phyloP scores from a whole-genome alignment of 2,888 invertebrate species.

The Oxystoma pomonae region DNA sequence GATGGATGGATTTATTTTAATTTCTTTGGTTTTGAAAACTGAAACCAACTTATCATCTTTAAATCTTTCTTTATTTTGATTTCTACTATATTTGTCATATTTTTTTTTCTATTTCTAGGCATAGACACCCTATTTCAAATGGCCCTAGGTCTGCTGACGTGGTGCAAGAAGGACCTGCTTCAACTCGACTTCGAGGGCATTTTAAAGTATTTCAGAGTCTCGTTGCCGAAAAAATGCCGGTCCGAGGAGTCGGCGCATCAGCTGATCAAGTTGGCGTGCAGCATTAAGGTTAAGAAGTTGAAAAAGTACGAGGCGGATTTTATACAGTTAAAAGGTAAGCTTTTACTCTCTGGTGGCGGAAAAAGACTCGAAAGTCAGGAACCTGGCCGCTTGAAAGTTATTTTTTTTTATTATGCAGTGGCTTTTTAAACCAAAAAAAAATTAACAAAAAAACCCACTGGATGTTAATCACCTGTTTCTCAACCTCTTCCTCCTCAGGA shows the following conservation, averaged over 20 bases:
- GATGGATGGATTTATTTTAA: too few relatives aligned
- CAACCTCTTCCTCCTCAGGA: too few relatives aligned
- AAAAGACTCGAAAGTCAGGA: too few relatives aligned
- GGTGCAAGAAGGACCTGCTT: conserved; percentile 85
- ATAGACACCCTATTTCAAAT: conserved; percentile 95
- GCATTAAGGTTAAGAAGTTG: conserved; percentile 87
- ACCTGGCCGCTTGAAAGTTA: too few relatives aligned
- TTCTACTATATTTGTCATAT: too few relatives aligned
- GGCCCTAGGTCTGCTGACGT: conserved; percentile 84
- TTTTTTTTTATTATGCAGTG: too few relatives aligned
- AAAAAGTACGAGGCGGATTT: conserved; percentile 95
- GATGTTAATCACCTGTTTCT: too few relatives aligned
- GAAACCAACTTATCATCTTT: too few relatives aligned
- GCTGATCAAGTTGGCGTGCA: conserved; percentile 86
- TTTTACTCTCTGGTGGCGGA: not conserved
- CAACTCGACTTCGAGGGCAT: conserved; percentile 96
- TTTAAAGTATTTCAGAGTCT: conserved; percentile 96
- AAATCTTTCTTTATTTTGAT: too few relatives aligned
- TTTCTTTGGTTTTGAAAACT: too few relatives aligned
- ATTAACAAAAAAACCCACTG: too few relatives aligned
- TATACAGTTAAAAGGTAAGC: conserved; percentile 65
- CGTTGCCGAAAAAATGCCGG: conserved; percentile 93
- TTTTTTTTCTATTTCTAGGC: conserved; percentile 72
- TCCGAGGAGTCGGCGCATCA: conserved; percentile 85
- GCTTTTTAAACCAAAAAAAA: too few relatives aligned